Percentiles rank a stretch among this genome's conserved stretches.
phyloP scores from a whole-genome alignment of 2,888 invertebrate species.

The Mythimna pallens region DNA sequence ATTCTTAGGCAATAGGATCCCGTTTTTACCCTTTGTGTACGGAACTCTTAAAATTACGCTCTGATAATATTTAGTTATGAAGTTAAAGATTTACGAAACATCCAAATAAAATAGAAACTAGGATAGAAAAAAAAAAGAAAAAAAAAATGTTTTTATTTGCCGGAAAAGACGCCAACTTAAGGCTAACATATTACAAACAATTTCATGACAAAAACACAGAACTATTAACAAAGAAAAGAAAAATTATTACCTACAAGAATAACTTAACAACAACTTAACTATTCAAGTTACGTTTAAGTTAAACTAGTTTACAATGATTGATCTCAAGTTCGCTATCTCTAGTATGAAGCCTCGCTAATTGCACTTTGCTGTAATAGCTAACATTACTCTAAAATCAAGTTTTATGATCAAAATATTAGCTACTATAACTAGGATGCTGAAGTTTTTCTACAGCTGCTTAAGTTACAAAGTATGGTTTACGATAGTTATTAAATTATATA shows the following conservation, averaged over 20 bases:
- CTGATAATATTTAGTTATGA: not conserved
- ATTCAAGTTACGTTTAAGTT: constrained; percentile 32
- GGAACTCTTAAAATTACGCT: no score
- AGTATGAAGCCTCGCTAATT: constrained; percentile 41
- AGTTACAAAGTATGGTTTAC: not conserved
- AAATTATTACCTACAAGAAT: not conserved
- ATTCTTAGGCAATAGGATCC: no score
- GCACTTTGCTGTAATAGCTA: not conserved
- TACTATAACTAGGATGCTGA: not conserved
- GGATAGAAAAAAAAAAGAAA: no score
- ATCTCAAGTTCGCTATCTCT: constrained; percentile 24
- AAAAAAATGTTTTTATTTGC: no score
- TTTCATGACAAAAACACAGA: no score
- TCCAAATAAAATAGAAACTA: not conserved
- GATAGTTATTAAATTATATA: not conserved
- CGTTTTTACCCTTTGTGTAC: no score
- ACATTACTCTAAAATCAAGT: constrained; percentile 27
- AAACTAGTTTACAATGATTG: constrained; percentile 46
- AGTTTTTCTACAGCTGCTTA: not conserved
- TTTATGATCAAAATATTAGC: constrained; percentile 20
- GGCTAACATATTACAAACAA: no score
- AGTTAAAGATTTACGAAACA: not conserved
- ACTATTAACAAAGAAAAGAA: not conserved
- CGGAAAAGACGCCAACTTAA: no score
- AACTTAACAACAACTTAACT: constrained; percentile 21